Evolutionary conservation across 2,113 vertebrate genomes (phyloP).

Genomic region (Rhegmatorhina hoffmannsi): DNA sequence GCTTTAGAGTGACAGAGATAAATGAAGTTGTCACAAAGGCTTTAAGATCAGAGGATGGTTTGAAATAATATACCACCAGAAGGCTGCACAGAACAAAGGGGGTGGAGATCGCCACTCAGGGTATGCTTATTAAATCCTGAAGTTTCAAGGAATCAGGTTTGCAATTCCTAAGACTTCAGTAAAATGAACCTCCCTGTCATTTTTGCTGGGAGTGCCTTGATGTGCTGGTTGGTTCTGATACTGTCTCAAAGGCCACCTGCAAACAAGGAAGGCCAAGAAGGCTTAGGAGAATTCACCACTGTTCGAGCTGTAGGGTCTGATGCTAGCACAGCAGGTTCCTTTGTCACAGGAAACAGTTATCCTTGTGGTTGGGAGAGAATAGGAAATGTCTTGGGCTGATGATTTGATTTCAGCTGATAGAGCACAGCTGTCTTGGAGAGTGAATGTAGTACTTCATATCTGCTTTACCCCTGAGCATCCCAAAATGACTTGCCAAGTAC

Average conservation of each 20-base stretch:
- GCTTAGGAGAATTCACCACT: background rate
- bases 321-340: background rate
- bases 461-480: background rate
- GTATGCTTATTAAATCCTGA: background rate
- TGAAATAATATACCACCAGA: background rate
- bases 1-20: background rate
- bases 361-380: background rate
- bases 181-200: background rate
- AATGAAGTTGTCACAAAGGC: background rate
- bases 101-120: background rate
- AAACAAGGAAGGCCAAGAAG: background rate
- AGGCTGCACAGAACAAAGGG: background rate
- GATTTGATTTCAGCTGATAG: background rate
- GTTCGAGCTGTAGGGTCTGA: background rate
- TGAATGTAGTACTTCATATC: background rate
- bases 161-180: background rate
- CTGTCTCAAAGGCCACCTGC: background rate
- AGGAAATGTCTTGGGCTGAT: background rate
- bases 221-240: background rate
- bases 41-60: background rate
- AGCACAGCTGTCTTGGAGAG: background rate
- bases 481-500: background rate
- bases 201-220: background rate
- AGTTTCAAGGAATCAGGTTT: background rate
- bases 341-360: background rate